These are phyloP conservation scores for Megaceryle maxima DNA, from an alignment of 2,113 vertebrate species.

Conservation along the genomic window DNA sequence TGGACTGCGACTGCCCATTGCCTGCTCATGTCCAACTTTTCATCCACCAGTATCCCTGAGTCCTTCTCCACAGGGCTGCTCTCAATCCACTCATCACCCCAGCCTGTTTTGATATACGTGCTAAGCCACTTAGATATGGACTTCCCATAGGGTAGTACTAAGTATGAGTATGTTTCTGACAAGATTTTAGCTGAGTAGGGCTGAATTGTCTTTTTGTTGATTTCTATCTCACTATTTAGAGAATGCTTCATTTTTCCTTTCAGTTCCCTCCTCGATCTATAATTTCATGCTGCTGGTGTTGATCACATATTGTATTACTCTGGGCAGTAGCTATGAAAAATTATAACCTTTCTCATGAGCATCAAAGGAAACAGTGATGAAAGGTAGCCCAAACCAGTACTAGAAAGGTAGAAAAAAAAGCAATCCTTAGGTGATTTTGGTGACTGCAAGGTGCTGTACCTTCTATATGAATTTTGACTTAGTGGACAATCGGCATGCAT, in stretches of 20 bases:
- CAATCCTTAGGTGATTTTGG: not conserved
- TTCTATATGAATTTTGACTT: not conserved
- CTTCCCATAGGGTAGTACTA: not conserved
- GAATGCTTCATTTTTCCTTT: not conserved
- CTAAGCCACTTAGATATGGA: not conserved
- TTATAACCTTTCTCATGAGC: not conserved
- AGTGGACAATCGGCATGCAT: rapidly evolving
- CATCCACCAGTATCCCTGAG: too few species aligned
- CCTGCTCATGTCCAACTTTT: too few species aligned
- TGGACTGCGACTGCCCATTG: too few species aligned
- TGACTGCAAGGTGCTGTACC: not conserved
- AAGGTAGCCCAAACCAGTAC: not conserved
- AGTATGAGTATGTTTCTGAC: not conserved
- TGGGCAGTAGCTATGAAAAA: not conserved
- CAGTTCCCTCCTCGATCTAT: not conserved
- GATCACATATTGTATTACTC: not conserved
- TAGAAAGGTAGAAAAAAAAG: not conserved
- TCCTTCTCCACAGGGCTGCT: too few species aligned
- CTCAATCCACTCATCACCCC: too few species aligned
- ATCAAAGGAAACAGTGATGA: not conserved
- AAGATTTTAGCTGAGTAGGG: not conserved
- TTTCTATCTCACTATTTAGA: not conserved
- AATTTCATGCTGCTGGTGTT: not conserved
- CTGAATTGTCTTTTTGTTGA: not conserved
- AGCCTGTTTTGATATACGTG: not conserved